Evolutionary conservation across 2,888 invertebrate species (phyloP), one percentile per base, ranked within the genome.

Genomic region (Ectemnius cavifrons): DNA sequence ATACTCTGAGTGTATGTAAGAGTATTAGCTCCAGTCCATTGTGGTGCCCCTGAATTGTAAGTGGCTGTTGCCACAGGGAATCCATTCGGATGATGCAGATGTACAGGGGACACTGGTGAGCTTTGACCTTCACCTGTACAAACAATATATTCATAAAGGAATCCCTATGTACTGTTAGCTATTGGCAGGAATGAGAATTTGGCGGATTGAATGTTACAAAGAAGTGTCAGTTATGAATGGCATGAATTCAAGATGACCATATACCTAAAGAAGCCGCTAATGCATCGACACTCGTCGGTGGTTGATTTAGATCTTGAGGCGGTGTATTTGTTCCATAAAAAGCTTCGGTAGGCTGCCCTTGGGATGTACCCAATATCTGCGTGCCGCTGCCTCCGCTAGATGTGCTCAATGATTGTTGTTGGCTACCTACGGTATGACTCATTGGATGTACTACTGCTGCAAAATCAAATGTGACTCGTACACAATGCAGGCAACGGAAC

Each of bases 1-100:
- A 96, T 95, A 77, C 96, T 97, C 91, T 97, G 97, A 61, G 97
- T 97, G 91, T 98, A 98, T 20, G 97, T 97, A 70, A 98, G 93
- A 28, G 98, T 98, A 91, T 96, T 97, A 80, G 95, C 96, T 20
- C 97, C 97, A 2, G 96, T 96, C 97, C 97, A 97, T 89, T 93
- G 93, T 0, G 93, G 92, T 11, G 92, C 92, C 6, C 91, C 91
- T 4, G 91, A 87, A 75, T 90, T 89, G 65, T 90, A 89, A 56
- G 90, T 81, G 16, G 86, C 88, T 8, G 90, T 84, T 0, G 88
- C 89, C 2, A 90, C 90, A 27, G 90, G 88, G 74, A 92, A 92
- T 60, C 92, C 92, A 80, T 92, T 92, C 76, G 92, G 92, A 80
- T 91, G 91, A 77, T 92, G 92, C 47, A 92, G 84, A 83, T 92